Conservation (phyloP, 2,797 vertebrate species). For the Phalanger gymnotis region DNA sequence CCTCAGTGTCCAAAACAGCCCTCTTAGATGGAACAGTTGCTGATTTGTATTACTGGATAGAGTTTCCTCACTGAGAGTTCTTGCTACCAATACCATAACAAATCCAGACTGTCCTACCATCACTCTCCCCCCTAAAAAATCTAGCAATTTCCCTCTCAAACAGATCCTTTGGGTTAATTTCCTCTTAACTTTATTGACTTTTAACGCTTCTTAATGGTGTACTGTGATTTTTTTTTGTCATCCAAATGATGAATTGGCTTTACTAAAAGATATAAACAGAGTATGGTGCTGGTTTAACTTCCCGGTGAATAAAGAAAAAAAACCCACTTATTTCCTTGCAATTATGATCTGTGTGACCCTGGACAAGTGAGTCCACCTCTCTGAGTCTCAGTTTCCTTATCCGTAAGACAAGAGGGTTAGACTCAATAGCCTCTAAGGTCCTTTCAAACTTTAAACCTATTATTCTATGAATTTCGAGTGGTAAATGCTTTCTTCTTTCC, state of each 20-base stretch:
- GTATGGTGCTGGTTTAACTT: neutral
- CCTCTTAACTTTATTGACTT: conserved; percentile 27
- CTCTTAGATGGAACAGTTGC: neutral
- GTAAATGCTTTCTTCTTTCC: neutral
- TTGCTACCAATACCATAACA: neutral
- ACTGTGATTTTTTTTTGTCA: neutral
- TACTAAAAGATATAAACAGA: neutral
- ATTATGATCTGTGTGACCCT: neutral
- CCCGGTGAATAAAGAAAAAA: conserved; percentile 3
- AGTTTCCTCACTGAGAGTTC: neutral
- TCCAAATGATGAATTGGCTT: conserved; percentile 22
- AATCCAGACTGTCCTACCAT: conserved; percentile 6
- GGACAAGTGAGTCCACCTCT: neutral
- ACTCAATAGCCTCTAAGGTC: neutral
- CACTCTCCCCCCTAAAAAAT: neutral
- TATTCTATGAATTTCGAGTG: neutral
- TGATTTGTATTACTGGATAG: neutral
- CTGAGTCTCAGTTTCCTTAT: neutral
- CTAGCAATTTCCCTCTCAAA: conserved; percentile 52
- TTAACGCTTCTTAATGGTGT: neutral
- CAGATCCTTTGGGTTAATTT: neutral
- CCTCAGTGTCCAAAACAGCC: neutral
- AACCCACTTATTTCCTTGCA: neutral
- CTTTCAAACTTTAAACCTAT: neutral
- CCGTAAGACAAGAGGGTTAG: neutral